A percentile compares a stretch with the other conserved stretches of the same genome.
Evolutionary conservation across 2,113 vertebrate genomes (phyloP).

Genomic region (Athene noctua): DNA sequence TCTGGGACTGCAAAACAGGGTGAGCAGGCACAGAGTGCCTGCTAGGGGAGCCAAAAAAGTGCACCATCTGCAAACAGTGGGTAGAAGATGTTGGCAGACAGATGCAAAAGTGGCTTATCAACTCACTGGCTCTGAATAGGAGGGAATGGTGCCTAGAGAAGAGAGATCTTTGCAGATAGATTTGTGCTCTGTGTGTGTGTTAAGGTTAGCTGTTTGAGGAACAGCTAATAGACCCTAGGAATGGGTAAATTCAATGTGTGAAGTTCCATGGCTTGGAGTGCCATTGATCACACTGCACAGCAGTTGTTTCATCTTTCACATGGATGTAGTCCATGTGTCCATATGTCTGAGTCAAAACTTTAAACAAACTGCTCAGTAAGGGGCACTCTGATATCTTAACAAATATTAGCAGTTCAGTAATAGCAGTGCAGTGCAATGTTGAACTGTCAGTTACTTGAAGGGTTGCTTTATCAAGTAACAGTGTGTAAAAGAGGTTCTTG

Average conservation of each 20-base stretch:
- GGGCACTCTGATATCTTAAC: neutral
- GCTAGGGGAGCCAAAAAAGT: neutral
- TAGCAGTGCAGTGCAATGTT: neutral
- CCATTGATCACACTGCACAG: neutral
- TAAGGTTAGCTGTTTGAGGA: neutral
- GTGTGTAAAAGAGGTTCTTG: neutral
- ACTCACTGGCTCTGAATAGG: neutral
- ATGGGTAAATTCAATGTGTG: neutral
- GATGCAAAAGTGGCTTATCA: neutral
- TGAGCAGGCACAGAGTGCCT: neutral
- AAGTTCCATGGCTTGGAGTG: neutral
- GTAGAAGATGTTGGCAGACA: neutral
- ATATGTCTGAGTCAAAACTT: neutral
- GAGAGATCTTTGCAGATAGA: neutral
- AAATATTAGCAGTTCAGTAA: neutral
- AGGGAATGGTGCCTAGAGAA: neutral
- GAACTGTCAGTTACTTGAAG: neutral
- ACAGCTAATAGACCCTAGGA: neutral
- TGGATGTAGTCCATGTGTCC: neutral
- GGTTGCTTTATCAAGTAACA: neutral
- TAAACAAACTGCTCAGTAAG: neutral
- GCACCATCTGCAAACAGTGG: neutral
- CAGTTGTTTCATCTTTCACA: neutral
- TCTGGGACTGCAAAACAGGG: neutral
- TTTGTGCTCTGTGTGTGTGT: neutral